Base-by-base conservation (phyloP, 2,888 invertebrate genomes). In the Lamellibrachia satsuma region DNA sequence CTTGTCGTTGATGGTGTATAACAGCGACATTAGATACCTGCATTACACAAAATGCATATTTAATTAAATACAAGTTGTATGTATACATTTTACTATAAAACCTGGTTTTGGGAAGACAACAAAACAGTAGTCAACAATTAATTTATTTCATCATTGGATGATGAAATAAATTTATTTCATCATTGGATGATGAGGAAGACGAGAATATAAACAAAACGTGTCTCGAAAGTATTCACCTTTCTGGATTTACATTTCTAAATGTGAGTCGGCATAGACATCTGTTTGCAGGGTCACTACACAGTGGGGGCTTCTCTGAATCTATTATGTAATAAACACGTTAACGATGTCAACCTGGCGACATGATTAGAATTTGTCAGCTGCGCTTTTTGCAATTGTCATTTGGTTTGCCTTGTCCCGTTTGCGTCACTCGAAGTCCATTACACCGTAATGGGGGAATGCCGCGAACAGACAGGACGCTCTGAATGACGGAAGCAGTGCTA, bases 341-440 rank as follows among this genome's bases (percentile, higher is more conserved):
- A 75, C 22, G 22, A 75, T n/a, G n/a, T 75, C 75, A 75, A 22
- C 75, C 22, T 75, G 22, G 75, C 22, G 75, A 22, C 22, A 75
- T 75, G 75, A 75, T 75, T 75, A 75, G 15, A 22, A 22, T n/a
- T 4, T 75, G 75, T 75, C 75, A 75, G 75, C 15, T n/a, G 22
- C n/a, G 75, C 22, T 75, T 75, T n/a, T 75, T 75, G n/a, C 75
- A 75, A 75, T 75, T 22, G 75, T 75, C 75, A 6, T 75, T 75
- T 75, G 22, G 75, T 75, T 75, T 75, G n/a, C 60, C 75, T 11
- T 15, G 75, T 75, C n/a, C 75, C 75, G 75, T 75, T 75, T 2
- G n/a, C n/a, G 75, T 75, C 75, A n/a, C 75, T 75, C 75, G 75
- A 22, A 75, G n/a, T 75, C 75, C 75, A 75, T 75, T 75, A 75